Percentiles rank a stretch among this genome's conserved stretches.
Evolutionary conservation across 1,140 invertebrate genomes (phyloP).

Genomic region (Cydia splendana): DNA sequence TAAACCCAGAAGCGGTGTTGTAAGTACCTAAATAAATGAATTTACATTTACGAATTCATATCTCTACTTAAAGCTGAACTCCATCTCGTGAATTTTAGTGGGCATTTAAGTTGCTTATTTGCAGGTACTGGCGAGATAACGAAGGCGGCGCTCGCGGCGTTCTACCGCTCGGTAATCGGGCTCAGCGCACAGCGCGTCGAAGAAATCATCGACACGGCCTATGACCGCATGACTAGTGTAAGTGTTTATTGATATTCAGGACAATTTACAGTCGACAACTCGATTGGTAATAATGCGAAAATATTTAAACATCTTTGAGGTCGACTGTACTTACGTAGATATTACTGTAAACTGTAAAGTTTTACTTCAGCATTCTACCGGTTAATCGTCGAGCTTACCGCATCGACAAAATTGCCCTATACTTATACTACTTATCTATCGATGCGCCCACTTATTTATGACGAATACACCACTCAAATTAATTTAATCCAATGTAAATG

Average conservation of each 20-base stretch:
- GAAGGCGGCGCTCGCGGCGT: constrained; percentile 82
- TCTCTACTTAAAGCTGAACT: neutral
- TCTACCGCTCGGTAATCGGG: constrained; percentile 85
- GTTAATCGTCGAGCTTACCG: too few species aligned
- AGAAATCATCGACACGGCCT: constrained; percentile 83
- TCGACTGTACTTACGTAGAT: too few species aligned
- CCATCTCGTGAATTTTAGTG: constrained; percentile 1
- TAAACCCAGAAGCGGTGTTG: neutral
- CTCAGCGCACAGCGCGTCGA: constrained; percentile 81
- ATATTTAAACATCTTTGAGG: neutral
- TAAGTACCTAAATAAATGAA: constrained; percentile 1
- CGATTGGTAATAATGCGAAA: too few species aligned
- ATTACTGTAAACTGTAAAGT: too few species aligned
- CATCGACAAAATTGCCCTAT: too few species aligned
- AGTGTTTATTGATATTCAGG: constrained; percentile 52
- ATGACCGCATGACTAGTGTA: constrained; percentile 85
- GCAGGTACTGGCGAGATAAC: constrained; percentile 82
- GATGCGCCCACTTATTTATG: too few species aligned
- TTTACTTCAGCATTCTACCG: too few species aligned
- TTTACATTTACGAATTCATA: neutral
- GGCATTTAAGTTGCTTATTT: constrained; percentile 33
- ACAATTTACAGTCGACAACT: too few species aligned
- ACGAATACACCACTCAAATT: too few species aligned
- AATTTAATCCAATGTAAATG: neutral
- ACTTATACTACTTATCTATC: too few species aligned